Percentiles rank a stretch among this genome's conserved stretches.
Conservation (phyloP, 2,888 invertebrate genomes). For the Ceramica pisi region DNA sequence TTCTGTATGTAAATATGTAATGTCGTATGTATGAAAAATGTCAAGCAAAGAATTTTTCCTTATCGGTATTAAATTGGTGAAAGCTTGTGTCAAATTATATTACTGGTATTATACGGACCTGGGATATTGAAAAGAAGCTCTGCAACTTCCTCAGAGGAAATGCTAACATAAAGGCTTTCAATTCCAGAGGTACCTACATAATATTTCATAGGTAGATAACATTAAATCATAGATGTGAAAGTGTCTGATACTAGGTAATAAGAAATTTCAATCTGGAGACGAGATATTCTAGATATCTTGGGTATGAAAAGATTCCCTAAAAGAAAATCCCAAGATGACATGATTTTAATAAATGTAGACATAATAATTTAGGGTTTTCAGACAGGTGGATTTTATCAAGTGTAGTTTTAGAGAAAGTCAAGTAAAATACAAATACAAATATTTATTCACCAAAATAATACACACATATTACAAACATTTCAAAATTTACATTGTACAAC, state of each 20-base stretch:
- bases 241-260: background rate
- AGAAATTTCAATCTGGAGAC: background rate
- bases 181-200: background rate
- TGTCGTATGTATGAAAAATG: slow-evolving; percentile 33
- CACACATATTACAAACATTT: no score
- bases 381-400: background rate
- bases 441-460: no score
- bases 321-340: background rate
- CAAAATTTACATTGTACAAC: no score
- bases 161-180: slow-evolving; percentile 22
- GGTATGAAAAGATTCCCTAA: background rate
- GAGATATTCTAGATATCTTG: background rate
- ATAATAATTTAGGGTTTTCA: background rate
- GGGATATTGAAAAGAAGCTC: slow-evolving; percentile 69
- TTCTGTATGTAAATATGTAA: no score
- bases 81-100: slow-evolving; percentile 52
- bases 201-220: slow-evolving; percentile 8
- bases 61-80: slow-evolving; percentile 46
- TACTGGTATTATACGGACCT: slow-evolving; percentile 41
- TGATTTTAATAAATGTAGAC: background rate
- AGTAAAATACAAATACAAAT: no score
- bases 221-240: slow-evolving; percentile 10
- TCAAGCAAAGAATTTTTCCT: slow-evolving; percentile 14
- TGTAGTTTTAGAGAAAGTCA: background rate
- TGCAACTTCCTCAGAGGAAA: slow-evolving; percentile 60